These are phyloP conservation scores for Didymodactylos carnosus DNA, from an alignment of 2,888 invertebrate genomes.

Conservation along the genomic window DNA sequence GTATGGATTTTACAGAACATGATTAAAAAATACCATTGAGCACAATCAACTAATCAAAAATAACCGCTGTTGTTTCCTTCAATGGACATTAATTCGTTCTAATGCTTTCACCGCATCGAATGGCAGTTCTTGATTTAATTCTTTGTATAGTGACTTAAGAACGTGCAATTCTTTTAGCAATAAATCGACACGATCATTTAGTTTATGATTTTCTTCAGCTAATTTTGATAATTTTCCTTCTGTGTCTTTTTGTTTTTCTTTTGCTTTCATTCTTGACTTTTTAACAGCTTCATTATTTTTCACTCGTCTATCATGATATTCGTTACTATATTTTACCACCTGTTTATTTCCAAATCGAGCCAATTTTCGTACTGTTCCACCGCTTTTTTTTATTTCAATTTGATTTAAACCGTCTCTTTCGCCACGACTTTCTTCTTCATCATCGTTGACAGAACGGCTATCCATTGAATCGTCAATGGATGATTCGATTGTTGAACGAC, in stretches of 20 bases:
- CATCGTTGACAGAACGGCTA: not conserved
- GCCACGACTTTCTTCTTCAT: too few species aligned
- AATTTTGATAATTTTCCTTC: slow-evolving; percentile 75
- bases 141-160: slow-evolving; percentile 50
- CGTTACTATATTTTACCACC: slow-evolving; percentile 75
- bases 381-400: not conserved
- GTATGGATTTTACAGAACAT: too few species aligned
- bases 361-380: not conserved
- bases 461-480: not conserved
- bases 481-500: not conserved
- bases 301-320: slow-evolving; percentile 70
- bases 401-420: not conserved
- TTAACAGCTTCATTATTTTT: slow-evolving; percentile 88
- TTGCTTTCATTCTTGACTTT: slow-evolving; percentile 85
- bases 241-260: slow-evolving; percentile 72
- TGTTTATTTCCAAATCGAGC: slow-evolving; percentile 36
- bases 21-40: too few species aligned
- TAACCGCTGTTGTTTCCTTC: not conserved
- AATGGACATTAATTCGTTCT: not conserved
- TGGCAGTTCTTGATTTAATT: slow-evolving; percentile 33
- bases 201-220: slow-evolving; percentile 69
- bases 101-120: not conserved
- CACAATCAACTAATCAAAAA: not conserved
- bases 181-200: slow-evolving; percentile 71
- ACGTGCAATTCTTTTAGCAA: slow-evolving; percentile 63